These are phyloP conservation scores for Hypomecis atomaria DNA, from an alignment of 2,888 invertebrate genomes.

Conservation along the genomic window DNA sequence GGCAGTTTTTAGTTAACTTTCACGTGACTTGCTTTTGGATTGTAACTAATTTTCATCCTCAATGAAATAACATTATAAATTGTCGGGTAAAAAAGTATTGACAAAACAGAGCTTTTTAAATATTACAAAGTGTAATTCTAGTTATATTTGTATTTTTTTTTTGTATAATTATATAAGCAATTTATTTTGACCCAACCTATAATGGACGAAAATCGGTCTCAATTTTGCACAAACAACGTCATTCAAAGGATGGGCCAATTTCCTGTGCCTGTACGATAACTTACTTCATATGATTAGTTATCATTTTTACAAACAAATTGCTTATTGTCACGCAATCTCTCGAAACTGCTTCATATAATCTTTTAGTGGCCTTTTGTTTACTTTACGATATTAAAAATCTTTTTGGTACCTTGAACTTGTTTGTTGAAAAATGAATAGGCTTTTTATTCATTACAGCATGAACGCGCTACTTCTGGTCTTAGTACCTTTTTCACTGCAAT, in stretches of 20 bases:
- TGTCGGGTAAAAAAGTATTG: no score
- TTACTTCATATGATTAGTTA: conserved; percentile 53
- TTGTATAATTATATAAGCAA: neutral
- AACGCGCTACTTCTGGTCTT: no score
- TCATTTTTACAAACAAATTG: conserved; percentile 47
- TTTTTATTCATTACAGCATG: neutral
- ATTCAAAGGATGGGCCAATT: conserved; percentile 53
- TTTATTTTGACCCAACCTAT: no score
- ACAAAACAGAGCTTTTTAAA: no score
- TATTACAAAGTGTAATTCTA: no score
- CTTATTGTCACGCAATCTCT: conserved; percentile 52
- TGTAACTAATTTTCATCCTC: no score
- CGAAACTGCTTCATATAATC: conserved; percentile 11
- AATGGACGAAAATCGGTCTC: neutral
- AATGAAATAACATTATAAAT: no score
- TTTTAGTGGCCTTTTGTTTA: conserved; percentile 14
- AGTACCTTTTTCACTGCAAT: no score
- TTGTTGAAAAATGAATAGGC: neutral
- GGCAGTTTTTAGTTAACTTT: no score
- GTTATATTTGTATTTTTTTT: neutral
- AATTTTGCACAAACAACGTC: conserved; percentile 7
- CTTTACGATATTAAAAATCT: conserved; percentile 6
- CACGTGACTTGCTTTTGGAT: no score
- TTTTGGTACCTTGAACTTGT: neutral
- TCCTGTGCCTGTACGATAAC: conserved; percentile 43